Base-by-base conservation (phyloP, 2,888 invertebrate species). In the Eupithecia subfuscata region DNA sequence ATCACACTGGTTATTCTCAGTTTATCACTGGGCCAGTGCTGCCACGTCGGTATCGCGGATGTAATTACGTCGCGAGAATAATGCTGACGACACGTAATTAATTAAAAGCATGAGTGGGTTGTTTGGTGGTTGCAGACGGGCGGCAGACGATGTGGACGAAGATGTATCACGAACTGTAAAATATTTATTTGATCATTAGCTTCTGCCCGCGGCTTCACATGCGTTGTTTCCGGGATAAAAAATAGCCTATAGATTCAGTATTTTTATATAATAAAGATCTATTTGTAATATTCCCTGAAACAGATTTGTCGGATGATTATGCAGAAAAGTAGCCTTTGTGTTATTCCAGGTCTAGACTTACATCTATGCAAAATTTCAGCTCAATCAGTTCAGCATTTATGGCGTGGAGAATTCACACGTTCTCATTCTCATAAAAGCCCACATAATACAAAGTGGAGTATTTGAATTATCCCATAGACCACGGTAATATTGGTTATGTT, bases 81-180 rank as follows among this genome's bases (percentile, higher is more conserved):
- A 87, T 82, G 85, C 80, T 75, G 78, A 80, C 79, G 83, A 85
- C 85, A 79, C 74, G 77, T 80, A 79, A 89, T 90, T 89, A 89
- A 88, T 89, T 85, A 86, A 75, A 75, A 78, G 73, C 78, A 75
- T 69, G 76, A 79, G 75, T 72, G 75, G 75, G 70, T 71, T 71
- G 77, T 73, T 68, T 72, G 74, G 30, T 2, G 8, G 22, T 52
- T 60, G 70, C 69, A 78, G 30, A 77, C 77, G 60, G 14, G 75
- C 77, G 64, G 60, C 60, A 14, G 64, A 37, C 25, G 25, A 14
- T 25, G 6, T 25, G 60, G 14, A 12, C 6, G 14, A 60, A 25
- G 14, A 25, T 12, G 25, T 60, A 60, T 14, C 14, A 60, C 1
- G 6, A 60, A 25, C 12, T 25, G 11, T 22, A 60, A 60, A 25